Evolutionary conservation across 2,888 invertebrate species (phyloP).

Genomic region (Cryptosula pallasiana): DNA sequence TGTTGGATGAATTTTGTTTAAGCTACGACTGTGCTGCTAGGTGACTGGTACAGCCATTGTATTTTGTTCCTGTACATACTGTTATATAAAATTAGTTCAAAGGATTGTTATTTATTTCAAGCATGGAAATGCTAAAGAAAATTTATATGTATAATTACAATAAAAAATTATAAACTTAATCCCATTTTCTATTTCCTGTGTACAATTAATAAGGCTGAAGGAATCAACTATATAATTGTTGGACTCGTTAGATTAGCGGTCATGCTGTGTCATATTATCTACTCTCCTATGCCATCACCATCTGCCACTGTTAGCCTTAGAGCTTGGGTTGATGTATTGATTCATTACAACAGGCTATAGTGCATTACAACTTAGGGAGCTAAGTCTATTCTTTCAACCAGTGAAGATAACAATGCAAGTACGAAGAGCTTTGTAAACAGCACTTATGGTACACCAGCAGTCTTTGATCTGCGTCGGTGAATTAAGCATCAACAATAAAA

Average conservation of each 20-base stretch:
- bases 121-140: not conserved
- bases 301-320: not conserved
- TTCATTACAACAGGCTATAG: too few relatives aligned
- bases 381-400: not conserved
- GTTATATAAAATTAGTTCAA: too few relatives aligned
- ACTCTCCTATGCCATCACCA: not conserved
- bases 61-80: too few relatives aligned
- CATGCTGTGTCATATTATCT: slow-evolving; percentile 18
- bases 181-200: not conserved
- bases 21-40: too few relatives aligned
- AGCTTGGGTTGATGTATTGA: not conserved
- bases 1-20: too few relatives aligned
- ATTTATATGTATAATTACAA: not conserved
- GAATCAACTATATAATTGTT: not conserved
- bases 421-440: too few relatives aligned
- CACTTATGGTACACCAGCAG: too few relatives aligned
- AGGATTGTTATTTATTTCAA: not conserved
- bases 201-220: not conserved
- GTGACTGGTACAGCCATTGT: too few relatives aligned
- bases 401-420: not conserved
- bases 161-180: not conserved
- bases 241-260: not conserved
- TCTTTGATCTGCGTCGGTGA: too few relatives aligned
- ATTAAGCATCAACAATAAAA: too few relatives aligned
- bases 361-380: too few relatives aligned